Evolutionary conservation across 2,113 vertebrate genomes (phyloP).

Genomic region (Ochotona princeps): DNA sequence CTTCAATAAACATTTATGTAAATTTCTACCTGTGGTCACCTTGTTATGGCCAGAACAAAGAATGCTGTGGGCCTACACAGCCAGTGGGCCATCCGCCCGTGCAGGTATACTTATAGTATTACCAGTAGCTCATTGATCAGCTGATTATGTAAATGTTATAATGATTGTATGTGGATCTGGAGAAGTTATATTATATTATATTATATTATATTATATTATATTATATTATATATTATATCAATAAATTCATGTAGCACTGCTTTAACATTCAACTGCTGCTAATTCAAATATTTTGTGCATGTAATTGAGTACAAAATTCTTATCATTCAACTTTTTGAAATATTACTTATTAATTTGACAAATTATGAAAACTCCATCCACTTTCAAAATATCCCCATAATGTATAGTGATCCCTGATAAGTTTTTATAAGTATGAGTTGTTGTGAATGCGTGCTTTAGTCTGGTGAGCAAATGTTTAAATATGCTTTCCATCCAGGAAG

Average conservation of each 20-base stretch:
- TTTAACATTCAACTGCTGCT: not conserved
- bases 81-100: too few relatives aligned
- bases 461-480: conserved; percentile 55
- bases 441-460: conserved; percentile 30
- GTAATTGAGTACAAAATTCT: too few relatives aligned
- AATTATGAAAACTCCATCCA: not conserved
- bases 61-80: too few relatives aligned
- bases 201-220: too few relatives aligned
- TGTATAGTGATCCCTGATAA: not conserved
- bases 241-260: not conserved
- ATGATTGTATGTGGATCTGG: not conserved
- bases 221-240: not conserved
- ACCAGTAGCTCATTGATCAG: not conserved
- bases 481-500: conserved; percentile 4
- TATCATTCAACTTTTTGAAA: not conserved
- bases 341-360: not conserved
- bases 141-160: not conserved
- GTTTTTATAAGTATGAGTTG: not conserved
- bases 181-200: too few relatives aligned
- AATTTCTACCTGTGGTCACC: too few relatives aligned
- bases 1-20: too few relatives aligned
- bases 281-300: not conserved
- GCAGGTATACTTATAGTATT: not conserved
- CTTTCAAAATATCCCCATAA: not conserved
- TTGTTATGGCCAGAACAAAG: too few relatives aligned